Evolutionary conservation across 1,140 invertebrate species (phyloP), one percentile per base, ranked within the genome.

Genomic region (Pogonomyrmex californicus): DNA sequence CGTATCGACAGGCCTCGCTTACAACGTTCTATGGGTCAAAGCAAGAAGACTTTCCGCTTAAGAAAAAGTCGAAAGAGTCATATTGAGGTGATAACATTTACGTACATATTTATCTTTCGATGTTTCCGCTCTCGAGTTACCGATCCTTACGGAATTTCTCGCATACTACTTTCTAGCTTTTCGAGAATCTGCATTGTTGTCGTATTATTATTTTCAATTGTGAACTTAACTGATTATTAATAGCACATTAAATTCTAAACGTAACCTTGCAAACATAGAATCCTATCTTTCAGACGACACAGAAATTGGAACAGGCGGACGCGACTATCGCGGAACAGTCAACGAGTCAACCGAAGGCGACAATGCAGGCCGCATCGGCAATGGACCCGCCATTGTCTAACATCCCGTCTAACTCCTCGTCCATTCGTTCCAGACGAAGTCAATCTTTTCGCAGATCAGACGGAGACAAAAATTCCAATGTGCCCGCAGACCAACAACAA

Each of bases 1-100:
- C 95, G 95, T 90, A 95, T 95, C 85, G 96, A 97, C 86, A 97
- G 97, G 88, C 98, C 98, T 87, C 96, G 98, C 30, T 96, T 99
- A 65, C 98, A 99, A 93, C 96, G 99, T 38, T 98, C 98, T 77
- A 99, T 99, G 96, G 98, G 98, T 30, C 98, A 99, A 94, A 99
- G 98, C 93, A 97, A 99, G 87, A 99, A 98, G 95, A 99, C 98
- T 0, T 99, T 99, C 95, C 97, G 98, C 83, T 97, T 98, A 70
- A 96, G 97, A 91, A 98, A 97, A 94, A 98, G 98, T 94, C 96
- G 97, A 88, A 96, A 95, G 92, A 93, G 95, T 62, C 95, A 95
- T 70, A 90, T 95, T 83, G 95, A 96, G 92, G 96, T 96, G 93
- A 82, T 68, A 30, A 75, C 36, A 33, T 38, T 83, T 63, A 60